Percentiles rank a stretch among this genome's conserved stretches.
phyloP scores from a whole-genome alignment of 2,797 vertebrate species.

The Prionace glauca region DNA sequence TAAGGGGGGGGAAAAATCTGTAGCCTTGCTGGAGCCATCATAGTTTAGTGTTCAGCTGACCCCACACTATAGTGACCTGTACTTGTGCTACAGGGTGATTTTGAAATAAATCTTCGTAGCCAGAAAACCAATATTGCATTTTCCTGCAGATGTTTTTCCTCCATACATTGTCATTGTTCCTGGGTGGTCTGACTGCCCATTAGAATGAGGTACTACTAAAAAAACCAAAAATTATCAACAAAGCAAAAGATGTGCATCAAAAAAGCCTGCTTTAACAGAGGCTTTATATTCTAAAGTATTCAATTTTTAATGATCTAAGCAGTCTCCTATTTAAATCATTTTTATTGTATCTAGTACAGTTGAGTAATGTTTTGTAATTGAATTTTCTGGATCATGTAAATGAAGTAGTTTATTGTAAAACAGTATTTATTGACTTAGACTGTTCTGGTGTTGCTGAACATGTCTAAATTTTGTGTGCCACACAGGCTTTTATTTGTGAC shows the following conservation, averaged over 20 bases:
- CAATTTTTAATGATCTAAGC: neutral
- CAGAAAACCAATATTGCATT: neutral
- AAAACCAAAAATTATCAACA: neutral
- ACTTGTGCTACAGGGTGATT: neutral
- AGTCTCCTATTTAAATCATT: neutral
- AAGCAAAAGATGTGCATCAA: neutral
- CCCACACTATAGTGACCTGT: neutral
- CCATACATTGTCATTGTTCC: neutral
- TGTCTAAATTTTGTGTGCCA: neutral
- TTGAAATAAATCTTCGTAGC: neutral
- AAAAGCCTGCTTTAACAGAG: neutral
- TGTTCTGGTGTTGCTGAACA: conserved; percentile 35
- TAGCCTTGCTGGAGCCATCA: neutral
- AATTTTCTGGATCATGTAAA: neutral
- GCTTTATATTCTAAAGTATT: neutral
- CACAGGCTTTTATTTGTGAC: conserved; percentile 32
- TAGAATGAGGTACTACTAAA: neutral
- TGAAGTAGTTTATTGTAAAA: conserved; percentile 17
- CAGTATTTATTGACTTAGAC: neutral
- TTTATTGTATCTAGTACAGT: neutral
- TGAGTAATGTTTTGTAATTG: neutral
- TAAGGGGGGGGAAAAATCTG: neutral
- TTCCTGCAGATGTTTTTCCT: neutral
- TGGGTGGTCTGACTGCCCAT: neutral
- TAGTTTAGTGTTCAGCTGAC: neutral